Evolutionary conservation across 2,888 invertebrate genomes (phyloP).

Genomic region (Ormyrus rosae): DNA sequence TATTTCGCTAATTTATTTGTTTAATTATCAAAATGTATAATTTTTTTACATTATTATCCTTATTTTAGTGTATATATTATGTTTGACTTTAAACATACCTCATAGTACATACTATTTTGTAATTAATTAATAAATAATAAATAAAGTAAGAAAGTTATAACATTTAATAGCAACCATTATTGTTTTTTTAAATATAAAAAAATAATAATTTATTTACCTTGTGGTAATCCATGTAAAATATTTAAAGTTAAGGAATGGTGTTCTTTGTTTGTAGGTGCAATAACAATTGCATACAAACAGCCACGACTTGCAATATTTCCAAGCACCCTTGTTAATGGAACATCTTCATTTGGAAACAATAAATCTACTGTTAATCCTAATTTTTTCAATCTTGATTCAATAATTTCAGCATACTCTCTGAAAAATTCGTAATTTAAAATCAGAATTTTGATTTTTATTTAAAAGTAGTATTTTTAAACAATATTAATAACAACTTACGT

Average conservation of each 20-base stretch:
- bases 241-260: slow-evolving; percentile 92
- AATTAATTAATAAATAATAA: not conserved
- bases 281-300: slow-evolving; percentile 91
- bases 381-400: slow-evolving; percentile 88
- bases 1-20: too few relatives aligned
- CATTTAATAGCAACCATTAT: not conserved
- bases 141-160: not conserved
- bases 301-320: slow-evolving; percentile 93
- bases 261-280: slow-evolving; percentile 90
- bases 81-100: not conserved
- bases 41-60: too few relatives aligned
- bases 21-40: too few relatives aligned
- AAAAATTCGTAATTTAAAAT: slow-evolving; percentile 22
- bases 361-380: slow-evolving; percentile 89
- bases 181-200: not conserved
- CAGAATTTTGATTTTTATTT: slow-evolving; percentile 54
- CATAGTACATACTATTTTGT: not conserved
- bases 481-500: slow-evolving; percentile 79
- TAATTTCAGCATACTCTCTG: slow-evolving; percentile 92
- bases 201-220: slow-evolving; percentile 79
- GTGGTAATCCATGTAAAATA: slow-evolving; percentile 92
- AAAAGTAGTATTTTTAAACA: slow-evolving; percentile 12
- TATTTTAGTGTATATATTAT: not conserved
- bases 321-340: slow-evolving; percentile 86
- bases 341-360: slow-evolving; percentile 93